Percentiles rank a stretch among this genome's conserved stretches.
Evolutionary conservation across 2,113 vertebrate species (phyloP).

Genomic region (Thryonomys swinderianus): DNA sequence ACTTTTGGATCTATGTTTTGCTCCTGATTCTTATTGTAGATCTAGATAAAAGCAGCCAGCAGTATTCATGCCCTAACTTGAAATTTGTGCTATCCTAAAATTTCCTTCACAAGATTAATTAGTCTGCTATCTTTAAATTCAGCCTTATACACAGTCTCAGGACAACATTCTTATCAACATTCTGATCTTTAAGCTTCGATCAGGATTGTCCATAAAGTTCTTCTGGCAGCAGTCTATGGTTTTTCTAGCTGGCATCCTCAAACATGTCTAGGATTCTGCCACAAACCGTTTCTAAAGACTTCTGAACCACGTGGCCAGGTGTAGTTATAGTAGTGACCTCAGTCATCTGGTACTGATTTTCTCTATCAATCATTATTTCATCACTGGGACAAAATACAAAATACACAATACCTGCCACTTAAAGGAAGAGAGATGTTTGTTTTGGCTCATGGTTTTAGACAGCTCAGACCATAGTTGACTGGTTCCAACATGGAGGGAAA

Average conservation of each 20-base stretch:
- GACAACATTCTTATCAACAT: background rate
- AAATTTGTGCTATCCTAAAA: background rate
- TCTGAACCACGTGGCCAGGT: background rate
- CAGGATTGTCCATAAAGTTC: too few species aligned
- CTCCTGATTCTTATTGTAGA: background rate
- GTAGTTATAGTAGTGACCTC: background rate
- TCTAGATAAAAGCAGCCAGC: background rate
- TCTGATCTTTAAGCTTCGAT: too few species aligned
- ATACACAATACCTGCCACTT: too few species aligned
- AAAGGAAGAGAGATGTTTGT: too few species aligned
- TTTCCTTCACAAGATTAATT: background rate
- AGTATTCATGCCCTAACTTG: background rate
- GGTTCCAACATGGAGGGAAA: too few species aligned
- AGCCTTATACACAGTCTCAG: background rate
- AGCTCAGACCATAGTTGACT: too few species aligned
- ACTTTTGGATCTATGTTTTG: background rate
- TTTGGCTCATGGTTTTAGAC: too few species aligned
- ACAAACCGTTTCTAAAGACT: background rate
- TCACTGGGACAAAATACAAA: background rate
- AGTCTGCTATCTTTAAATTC: background rate
- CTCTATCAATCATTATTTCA: background rate
- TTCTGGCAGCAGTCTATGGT: too few species aligned
- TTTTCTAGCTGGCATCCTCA: background rate
- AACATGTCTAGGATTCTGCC: background rate
- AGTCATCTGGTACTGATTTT: background rate